Evolutionary conservation across 2,113 vertebrate genomes (phyloP).

Genomic region (Vidua chalybeata): DNA sequence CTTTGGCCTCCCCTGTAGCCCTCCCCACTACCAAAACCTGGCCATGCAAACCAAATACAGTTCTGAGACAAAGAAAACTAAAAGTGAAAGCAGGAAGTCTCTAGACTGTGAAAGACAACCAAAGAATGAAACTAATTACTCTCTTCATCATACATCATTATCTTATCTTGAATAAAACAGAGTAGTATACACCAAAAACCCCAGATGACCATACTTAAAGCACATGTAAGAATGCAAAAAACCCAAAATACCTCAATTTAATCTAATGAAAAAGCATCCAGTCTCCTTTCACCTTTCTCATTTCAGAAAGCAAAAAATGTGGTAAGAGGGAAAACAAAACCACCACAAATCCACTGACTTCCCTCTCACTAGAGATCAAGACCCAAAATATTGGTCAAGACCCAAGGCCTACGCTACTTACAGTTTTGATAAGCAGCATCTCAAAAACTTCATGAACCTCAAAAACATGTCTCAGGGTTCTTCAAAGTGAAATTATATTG

Average conservation of each 20-base stretch:
- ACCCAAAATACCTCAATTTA: not conserved
- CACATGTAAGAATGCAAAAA: not conserved
- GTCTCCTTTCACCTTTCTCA: not conserved
- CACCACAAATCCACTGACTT: not conserved
- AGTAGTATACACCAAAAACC: not conserved
- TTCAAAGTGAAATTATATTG: not conserved
- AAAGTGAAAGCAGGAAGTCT: not conserved
- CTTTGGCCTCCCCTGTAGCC: not conserved
- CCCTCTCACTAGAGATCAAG: not conserved
- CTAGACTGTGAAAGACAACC: not conserved
- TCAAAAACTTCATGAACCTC: not conserved
- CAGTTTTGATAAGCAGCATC: not conserved
- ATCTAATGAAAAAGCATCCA: not conserved
- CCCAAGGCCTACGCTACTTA: not conserved
- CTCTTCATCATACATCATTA: not conserved
- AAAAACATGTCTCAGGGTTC: not conserved
- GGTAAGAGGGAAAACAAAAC: not conserved
- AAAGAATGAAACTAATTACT: not conserved
- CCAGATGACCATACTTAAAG: not conserved
- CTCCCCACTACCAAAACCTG: not conserved
- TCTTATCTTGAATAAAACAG: not conserved
- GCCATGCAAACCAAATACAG: not conserved
- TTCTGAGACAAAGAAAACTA: not conserved
- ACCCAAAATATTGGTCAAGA: not conserved
- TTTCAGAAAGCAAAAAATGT: not conserved